phyloP scores from a whole-genome alignment of 2,888 invertebrate species.

The Physocephala rufipes region DNA sequence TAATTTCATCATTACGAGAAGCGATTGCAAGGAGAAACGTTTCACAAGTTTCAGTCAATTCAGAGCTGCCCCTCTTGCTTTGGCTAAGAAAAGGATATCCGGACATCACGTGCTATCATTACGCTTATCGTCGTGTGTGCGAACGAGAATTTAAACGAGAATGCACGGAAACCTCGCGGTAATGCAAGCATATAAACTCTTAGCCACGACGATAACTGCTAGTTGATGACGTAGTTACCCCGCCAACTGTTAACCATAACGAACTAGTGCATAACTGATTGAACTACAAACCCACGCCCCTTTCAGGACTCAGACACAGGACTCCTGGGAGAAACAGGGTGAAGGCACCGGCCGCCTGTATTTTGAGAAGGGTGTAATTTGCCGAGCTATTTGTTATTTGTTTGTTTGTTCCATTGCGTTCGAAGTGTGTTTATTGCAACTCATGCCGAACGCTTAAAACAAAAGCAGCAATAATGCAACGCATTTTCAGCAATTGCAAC shows the following conservation, averaged over 20 bases:
- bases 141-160: no score
- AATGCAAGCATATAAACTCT: no score
- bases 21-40: neutral
- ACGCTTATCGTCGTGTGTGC: conserved; percentile 17
- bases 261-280: no score
- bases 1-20: conserved; percentile 38
- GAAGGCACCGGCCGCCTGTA: conserved; percentile 6
- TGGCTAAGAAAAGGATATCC: conserved; percentile 25
- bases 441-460: conserved; percentile 1
- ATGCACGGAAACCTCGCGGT: neutral
- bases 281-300: no score
- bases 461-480: neutral
- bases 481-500: conserved; percentile 9
- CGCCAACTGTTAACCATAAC: no score
- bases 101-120: conserved; percentile 15
- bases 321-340: neutral
- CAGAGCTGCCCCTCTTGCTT: neutral
- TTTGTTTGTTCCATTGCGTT: neutral
- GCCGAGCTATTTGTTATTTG: conserved; percentile 20
- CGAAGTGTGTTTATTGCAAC: conserved; percentile 33
- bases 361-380: neutral
- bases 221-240: no score
- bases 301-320: no score
- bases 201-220: no score
- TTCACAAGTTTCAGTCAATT: neutral